phyloP scores from a whole-genome alignment of 2,888 invertebrate species.

The Cinara cedri region DNA sequence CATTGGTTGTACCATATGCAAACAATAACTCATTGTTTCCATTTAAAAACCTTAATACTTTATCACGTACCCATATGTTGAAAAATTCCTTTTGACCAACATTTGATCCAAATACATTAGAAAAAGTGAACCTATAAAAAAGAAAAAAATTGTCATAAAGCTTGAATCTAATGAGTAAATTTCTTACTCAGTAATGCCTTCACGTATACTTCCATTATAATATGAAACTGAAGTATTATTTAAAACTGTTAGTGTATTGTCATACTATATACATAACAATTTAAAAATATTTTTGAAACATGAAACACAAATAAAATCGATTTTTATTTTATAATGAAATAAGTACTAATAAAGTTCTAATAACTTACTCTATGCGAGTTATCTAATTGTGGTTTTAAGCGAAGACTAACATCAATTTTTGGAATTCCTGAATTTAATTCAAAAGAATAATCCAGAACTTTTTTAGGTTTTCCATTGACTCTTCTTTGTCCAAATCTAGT shows the following conservation, averaged over 20 bases:
- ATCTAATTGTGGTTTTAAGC: constrained; percentile 53
- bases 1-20: constrained; percentile 87
- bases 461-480: constrained; percentile 32
- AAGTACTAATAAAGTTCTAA: too few relatives aligned
- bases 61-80: constrained; percentile 68
- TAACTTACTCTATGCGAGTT: background rate
- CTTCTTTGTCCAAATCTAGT: constrained; percentile 50
- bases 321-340: background rate
- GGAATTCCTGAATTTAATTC: constrained; percentile 34
- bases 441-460: constrained; percentile 34
- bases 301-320: background rate
- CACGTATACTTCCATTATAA: constrained; percentile 40
- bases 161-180: background rate
- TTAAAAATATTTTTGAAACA: too few relatives aligned
- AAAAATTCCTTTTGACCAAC: constrained; percentile 66
- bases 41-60: constrained; percentile 68
- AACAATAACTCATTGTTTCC: constrained; percentile 79
- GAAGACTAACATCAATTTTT: constrained; percentile 56
- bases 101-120: constrained; percentile 65
- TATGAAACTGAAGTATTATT: constrained; percentile 47
- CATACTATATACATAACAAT: constrained; percentile 48
- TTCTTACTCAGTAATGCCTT: constrained; percentile 39
- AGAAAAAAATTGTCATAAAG: background rate
- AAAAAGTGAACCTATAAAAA: constrained; percentile 63
- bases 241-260: constrained; percentile 54